Conservation (phyloP, 1,140 invertebrate species). For the Hylyphantes graminicola region DNA sequence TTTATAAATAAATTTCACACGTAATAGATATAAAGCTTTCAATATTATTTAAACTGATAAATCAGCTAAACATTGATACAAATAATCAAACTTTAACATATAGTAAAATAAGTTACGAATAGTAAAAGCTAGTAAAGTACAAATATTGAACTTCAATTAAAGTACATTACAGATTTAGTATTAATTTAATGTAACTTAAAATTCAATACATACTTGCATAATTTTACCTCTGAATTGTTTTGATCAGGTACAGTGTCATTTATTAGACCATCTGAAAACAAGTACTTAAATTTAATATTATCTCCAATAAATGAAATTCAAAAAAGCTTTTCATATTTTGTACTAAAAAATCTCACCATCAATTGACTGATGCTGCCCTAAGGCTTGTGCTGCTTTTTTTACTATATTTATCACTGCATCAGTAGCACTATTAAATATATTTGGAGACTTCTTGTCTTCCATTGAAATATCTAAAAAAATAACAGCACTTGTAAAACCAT, state of each 20-base stretch:
- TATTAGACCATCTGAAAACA: conserved; percentile 6
- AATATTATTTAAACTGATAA: neutral
- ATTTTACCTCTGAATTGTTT: conserved; percentile 44
- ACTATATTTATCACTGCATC: conserved; percentile 89
- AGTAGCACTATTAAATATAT: conserved; percentile 84
- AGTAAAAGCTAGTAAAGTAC: neutral
- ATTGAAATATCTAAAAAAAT: conserved; percentile 37
- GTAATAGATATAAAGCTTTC: too few relatives aligned
- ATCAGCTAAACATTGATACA: neutral
- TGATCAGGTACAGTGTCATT: conserved; percentile 46
- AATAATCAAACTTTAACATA: neutral
- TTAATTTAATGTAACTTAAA: neutral
- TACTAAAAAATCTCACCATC: conserved; percentile 29
- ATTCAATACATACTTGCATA: conserved; percentile 37
- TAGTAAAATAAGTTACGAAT: neutral
- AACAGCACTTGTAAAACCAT: neutral
- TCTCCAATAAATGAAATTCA: neutral
- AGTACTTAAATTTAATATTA: neutral
- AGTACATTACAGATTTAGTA: neutral
- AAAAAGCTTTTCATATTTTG: neutral
- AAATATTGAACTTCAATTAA: neutral
- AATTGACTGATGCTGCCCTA: conserved; percentile 39
- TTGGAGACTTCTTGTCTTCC: conserved; percentile 65
- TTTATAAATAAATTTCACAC: too few relatives aligned
- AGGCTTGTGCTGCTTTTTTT: conserved; percentile 85